Conservation (phyloP, 1,140 invertebrate genomes). For the Mylabris phalerata region DNA sequence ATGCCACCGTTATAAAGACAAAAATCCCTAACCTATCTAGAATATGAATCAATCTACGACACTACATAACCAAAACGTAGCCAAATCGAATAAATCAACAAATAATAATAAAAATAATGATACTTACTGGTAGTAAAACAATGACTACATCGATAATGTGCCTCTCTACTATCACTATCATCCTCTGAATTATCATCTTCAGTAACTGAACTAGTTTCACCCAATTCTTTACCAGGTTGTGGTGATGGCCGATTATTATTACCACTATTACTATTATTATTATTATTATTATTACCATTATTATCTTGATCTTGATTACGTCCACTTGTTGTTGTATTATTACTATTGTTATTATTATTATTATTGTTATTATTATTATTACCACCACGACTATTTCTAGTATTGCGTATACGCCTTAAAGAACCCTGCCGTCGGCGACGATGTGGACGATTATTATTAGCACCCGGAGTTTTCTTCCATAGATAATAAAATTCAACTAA, state of each 20-base stretch:
- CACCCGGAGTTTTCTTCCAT: conserved; percentile 99
- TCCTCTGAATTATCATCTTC: conserved; percentile 90
- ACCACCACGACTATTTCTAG: conserved; percentile 52
- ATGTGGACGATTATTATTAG: conserved; percentile 88
- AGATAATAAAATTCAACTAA: conserved; percentile 98
- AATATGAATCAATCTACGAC: too few species aligned
- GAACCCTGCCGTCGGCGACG: conserved; percentile 80
- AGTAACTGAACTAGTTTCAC: conserved; percentile 83
- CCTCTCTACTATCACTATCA: conserved; percentile 82
- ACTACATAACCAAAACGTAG: too few species aligned
- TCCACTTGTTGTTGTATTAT: conserved; percentile 45
- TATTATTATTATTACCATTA: conserved; percentile 34
- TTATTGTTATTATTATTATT: too few species aligned
- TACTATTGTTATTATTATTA: conserved; percentile 20
- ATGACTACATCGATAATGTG: conserved; percentile 44
- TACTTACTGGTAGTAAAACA: conserved; percentile 58
- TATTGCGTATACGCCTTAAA: conserved; percentile 80
- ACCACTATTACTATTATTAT: conserved; percentile 22
- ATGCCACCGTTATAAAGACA: too few species aligned
- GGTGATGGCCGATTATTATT: conserved; percentile 54
- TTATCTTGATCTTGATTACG: conserved; percentile 34
- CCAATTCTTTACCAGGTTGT: conserved; percentile 50
- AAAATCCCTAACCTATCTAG: too few species aligned
- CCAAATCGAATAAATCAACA: too few species aligned
- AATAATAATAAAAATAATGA: conserved; percentile 3